phyloP scores from a whole-genome alignment of 2,797 vertebrate genomes.

The Lagorchestes hirsutus region DNA sequence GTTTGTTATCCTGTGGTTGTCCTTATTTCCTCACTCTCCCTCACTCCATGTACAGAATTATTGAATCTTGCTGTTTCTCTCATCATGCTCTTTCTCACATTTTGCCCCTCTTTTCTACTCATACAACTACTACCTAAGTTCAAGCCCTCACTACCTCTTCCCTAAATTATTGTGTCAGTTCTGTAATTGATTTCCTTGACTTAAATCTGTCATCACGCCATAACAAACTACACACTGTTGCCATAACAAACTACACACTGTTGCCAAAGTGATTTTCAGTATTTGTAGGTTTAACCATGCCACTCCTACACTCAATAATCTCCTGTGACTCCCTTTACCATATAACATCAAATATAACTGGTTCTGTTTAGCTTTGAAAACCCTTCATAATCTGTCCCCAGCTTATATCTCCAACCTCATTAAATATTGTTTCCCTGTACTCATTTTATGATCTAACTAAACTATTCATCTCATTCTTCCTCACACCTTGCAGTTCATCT shows the following conservation, averaged over 20 bases:
- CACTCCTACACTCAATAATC: neutral
- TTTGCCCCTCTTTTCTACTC: neutral
- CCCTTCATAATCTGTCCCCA: neutral
- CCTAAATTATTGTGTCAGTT: neutral
- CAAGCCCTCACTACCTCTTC: neutral
- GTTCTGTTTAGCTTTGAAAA: neutral
- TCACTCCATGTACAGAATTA: neutral
- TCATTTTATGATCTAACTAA: neutral
- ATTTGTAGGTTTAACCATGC: neutral
- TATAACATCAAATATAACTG: neutral
- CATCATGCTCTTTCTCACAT: neutral
- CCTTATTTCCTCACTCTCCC: neutral
- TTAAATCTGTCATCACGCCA: neutral
- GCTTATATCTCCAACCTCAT: neutral
- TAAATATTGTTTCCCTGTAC: neutral
- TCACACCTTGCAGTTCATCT: neutral
- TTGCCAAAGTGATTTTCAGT: neutral
- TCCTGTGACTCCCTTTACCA: neutral
- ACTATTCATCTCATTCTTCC: neutral
- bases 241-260: neutral
- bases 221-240: neutral
- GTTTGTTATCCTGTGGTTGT: neutral
- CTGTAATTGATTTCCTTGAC: neutral
- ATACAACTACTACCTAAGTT: neutral
- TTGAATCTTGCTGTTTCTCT: neutral